A percentile compares a stretch with the other conserved stretches of the same genome.
These are phyloP conservation scores for Furcula furcula DNA, from an alignment of 2,888 invertebrate species.

Conservation along the genomic window DNA sequence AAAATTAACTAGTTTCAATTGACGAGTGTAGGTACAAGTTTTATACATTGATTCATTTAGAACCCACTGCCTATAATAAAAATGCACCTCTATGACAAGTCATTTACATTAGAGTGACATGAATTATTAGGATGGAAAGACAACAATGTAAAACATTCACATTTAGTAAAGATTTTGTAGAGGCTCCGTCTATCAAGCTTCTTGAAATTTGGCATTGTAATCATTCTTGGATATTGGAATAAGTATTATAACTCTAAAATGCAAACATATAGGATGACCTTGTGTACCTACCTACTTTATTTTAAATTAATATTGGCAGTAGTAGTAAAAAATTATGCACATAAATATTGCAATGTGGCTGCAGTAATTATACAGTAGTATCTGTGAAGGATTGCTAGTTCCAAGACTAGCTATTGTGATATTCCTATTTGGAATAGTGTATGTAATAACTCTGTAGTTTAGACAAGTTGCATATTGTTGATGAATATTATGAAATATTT, in stretches of 20 bases:
- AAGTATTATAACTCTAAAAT: too few species aligned
- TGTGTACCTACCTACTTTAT: slow-evolving; percentile 29
- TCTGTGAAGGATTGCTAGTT: slow-evolving; percentile 30
- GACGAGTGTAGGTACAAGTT: not conserved
- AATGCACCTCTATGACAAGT: too few species aligned
- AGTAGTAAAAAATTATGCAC: slow-evolving; percentile 29
- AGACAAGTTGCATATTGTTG: slow-evolving; percentile 52
- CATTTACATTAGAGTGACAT: too few species aligned
- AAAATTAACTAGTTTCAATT: not conserved
- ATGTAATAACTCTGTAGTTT: slow-evolving; percentile 41
- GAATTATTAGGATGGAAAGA: too few species aligned
- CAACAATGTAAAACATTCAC: too few species aligned
- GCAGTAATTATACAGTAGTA: slow-evolving; percentile 25
- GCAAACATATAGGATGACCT: too few species aligned
- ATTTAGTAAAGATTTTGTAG: too few species aligned
- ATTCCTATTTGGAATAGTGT: slow-evolving; percentile 42
- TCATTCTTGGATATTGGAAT: too few species aligned
- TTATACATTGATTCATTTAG: not conserved
- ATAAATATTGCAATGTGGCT: slow-evolving; percentile 17
- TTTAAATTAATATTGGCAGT: slow-evolving; percentile 27
- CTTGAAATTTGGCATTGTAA: too few species aligned
- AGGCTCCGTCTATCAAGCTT: too few species aligned
- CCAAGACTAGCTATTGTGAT: slow-evolving; percentile 52
- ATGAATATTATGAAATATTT: slow-evolving; percentile 52
- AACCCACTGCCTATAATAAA: not conserved